Conservation (phyloP, 1,140 invertebrate genomes). For the Andricus grossulariae region DNA sequence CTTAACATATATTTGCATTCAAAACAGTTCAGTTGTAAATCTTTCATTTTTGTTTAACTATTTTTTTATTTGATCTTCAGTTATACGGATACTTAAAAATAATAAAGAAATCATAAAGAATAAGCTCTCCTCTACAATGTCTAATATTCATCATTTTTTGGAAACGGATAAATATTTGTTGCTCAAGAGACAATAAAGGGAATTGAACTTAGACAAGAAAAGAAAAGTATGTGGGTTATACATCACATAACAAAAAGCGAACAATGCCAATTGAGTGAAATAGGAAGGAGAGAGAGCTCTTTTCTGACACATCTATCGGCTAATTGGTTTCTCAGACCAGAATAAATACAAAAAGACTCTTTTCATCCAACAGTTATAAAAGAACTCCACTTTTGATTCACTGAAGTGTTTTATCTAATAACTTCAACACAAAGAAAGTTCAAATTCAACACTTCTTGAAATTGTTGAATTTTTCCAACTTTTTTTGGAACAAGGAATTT, state of each 20-base stretch:
- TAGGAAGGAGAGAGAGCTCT: constrained; percentile 29
- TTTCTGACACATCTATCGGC: constrained; percentile 52
- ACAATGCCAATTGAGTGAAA: constrained; percentile 50
- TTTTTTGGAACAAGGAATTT: too few relatives aligned
- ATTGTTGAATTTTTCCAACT: too few relatives aligned
- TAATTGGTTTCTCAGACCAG: constrained; percentile 60
- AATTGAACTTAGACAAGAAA: constrained; percentile 41
- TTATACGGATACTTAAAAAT: too few relatives aligned
- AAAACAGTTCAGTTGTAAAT: too few relatives aligned
- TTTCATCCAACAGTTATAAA: background rate
- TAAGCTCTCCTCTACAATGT: too few relatives aligned
- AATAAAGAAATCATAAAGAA: too few relatives aligned
- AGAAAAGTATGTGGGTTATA: constrained; percentile 4
- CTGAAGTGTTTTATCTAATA: background rate
- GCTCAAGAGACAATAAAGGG: constrained; percentile 37
- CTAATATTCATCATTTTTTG: too few relatives aligned
- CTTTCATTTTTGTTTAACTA: too few relatives aligned
- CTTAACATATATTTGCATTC: too few relatives aligned
- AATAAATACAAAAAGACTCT: constrained; percentile 6
- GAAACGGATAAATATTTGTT: background rate
- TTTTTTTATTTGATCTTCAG: too few relatives aligned
- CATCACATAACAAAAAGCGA: constrained; percentile 30
- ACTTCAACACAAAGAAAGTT: too few relatives aligned
- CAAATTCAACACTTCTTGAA: too few relatives aligned
- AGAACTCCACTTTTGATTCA: background rate